Base-by-base conservation (phyloP, 2,797 vertebrate species). In the Schizopygopsis malacanthus region DNA sequence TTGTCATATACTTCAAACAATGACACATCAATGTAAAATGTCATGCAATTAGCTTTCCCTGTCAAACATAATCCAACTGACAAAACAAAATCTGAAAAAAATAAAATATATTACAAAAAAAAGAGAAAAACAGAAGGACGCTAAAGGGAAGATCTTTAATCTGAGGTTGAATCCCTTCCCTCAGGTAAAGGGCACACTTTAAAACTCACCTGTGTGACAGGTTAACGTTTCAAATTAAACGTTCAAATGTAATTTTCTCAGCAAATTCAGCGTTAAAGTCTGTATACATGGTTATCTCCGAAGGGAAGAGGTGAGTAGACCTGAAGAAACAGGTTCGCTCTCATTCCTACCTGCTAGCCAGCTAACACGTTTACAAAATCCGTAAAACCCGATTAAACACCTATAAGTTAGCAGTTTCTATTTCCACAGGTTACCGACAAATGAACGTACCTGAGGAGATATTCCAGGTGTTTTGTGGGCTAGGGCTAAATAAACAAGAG, bases 271-370 rank as follows among this genome's bases (percentile, higher is more conserved):
- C 11, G 39, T 16, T 59, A 1, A 61, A 15, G 16, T 28, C 12
- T 61, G 15, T 33, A 15, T n/a, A 22, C 13, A 22, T 13, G 3
- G 43, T 50, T 50, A 37, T 47, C 28, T 65, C 18, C 8, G 12
- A 1, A 0, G 39, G 28, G 25, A 10, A 33, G 28, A 69, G 39
- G 37, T 71, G 12, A 79, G 22, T 6, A 71, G 50, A 45, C 39
- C 65, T 85, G 28, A 85, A 67, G 65, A 63, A 85, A 85, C 76
- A 61, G 76, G 83, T 85, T 72, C 52, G 65, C 77, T 80, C 41
- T 85, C 77, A 85, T 85, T 84, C 82, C 82, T 80, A 80, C 76
- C 77, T 85, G 83, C 83, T 85, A 85, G 79, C 65, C 83, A 47
- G 83, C 83, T 85, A 85, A 61, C 83, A 12, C 50, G 67, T 25